Percentiles rank a stretch among this genome's conserved stretches.
Conservation (phyloP, 2,797 vertebrate species). For the Florisuga fusca region DNA sequence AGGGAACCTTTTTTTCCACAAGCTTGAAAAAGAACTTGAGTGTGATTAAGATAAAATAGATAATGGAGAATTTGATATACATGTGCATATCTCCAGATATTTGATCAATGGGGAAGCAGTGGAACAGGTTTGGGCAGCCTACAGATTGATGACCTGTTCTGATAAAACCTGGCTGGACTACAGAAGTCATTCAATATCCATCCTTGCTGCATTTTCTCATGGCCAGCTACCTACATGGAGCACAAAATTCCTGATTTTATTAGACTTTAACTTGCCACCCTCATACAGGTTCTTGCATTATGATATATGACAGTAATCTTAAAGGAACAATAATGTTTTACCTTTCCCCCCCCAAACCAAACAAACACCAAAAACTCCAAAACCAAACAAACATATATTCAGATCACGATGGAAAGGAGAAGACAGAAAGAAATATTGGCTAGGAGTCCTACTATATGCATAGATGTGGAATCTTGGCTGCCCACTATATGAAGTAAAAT, state of each 20-base stretch:
- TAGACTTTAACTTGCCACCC: background rate
- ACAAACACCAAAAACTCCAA: background rate
- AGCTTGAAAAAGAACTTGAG: slow-evolving; percentile 41
- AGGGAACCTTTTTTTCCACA: slow-evolving; percentile 25
- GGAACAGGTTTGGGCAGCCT: slow-evolving; percentile 36
- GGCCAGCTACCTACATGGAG: background rate
- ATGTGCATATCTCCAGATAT: background rate
- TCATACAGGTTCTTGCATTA: background rate
- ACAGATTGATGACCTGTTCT: slow-evolving; percentile 3
- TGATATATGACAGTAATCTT: background rate
- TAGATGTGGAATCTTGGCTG: slow-evolving; percentile 68
- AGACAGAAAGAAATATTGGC: slow-evolving; percentile 29
- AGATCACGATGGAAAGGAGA: background rate
- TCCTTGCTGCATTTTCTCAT: slow-evolving; percentile 13
- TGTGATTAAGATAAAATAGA: slow-evolving; percentile 57
- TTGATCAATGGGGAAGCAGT: slow-evolving; percentile 55
- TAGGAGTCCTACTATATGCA: slow-evolving; percentile 31
- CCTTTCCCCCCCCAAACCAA: background rate
- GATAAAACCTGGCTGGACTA: slow-evolving; percentile 40
- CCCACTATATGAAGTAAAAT: slow-evolving; percentile 60
- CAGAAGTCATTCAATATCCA: slow-evolving; percentile 34
- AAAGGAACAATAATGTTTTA: background rate
- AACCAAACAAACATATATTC: background rate
- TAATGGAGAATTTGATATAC: slow-evolving; percentile 42
- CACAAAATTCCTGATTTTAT: slow-evolving; percentile 12